These are phyloP conservation scores for Guaruba guarouba DNA, from an alignment of 2,113 vertebrate genomes.

Conservation along the genomic window DNA sequence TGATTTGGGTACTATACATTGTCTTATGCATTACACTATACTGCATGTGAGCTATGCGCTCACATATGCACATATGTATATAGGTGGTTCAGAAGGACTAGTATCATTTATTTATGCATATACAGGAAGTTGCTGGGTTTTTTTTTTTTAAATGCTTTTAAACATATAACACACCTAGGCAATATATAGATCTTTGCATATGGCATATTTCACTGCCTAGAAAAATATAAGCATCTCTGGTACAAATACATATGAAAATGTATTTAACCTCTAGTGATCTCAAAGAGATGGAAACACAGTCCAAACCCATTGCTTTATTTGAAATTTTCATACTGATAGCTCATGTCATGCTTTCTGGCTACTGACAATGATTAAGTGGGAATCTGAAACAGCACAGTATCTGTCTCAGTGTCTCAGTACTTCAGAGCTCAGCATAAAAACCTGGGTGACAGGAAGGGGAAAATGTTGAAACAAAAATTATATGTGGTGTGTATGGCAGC, in stretches of 20 bases:
- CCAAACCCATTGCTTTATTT: background rate
- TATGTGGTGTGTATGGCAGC: background rate
- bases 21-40: background rate
- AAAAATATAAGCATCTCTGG: background rate
- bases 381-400: conserved; percentile 44
- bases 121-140: background rate
- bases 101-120: background rate
- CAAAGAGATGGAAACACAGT: background rate
- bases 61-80: background rate
- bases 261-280: background rate
- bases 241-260: background rate
- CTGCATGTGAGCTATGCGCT: background rate
- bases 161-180: background rate
- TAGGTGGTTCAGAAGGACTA: background rate
- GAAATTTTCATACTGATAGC: background rate
- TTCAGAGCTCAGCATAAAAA: background rate
- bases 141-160: background rate
- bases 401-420: background rate
- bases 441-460: fast-evolving
- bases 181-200: background rate
- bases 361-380: conserved; percentile 19
- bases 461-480: background rate
- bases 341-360: background rate
- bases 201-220: background rate
- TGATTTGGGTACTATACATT: background rate